Evolutionary conservation across 2,888 invertebrate species (phyloP), one percentile per base, ranked within the genome.

Genomic region (Dolichomitus sp.): DNA sequence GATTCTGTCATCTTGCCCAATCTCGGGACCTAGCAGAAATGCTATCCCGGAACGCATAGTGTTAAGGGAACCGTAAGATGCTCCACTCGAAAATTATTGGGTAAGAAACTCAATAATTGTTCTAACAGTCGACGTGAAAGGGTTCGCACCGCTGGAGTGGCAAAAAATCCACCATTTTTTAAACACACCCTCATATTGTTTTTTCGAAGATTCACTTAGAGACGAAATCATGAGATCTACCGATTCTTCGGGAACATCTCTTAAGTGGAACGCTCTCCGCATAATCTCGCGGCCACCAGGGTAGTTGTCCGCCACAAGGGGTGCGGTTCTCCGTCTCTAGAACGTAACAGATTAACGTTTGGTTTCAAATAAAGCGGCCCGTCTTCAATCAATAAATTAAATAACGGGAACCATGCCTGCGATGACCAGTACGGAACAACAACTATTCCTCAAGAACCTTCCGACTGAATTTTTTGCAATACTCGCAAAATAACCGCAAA

Each of bases 251-350:
- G 70, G 57, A 5, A 27, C 11, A 12, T 70, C 33, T 23, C 52
- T 70, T 5, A 33, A 6, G 1, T 61, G 3, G 19, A 30, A 61
- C 6, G 17, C 30, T 61, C 27, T 17, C 37, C 61, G n/a, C 33
- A 37, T 61, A 61, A 61, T 33, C 33, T 65, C 65, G 40, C 63
- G 11, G 42, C 63, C 37, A 42, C 42, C 63, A 63, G 42, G 63
- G 63, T 65, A 45, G 4, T 42, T 42, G 42, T 65, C 23, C 27
- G 42, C 45, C 65, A 45, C 4, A 65, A 45, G 40, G 84, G 87
- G 84, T 89, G 88, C 78, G 85, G 80, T 84, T 86, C 78, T 52
- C 89, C 87, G 79, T 79, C 59, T 73, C 50, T 85, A 87, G 33
- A 84, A 68, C 23, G 19, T 40, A 42, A 42, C 42, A 65, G 45